phyloP scores from a whole-genome alignment of 2,888 invertebrate species.

The Drosophila kambysellisi region DNA sequence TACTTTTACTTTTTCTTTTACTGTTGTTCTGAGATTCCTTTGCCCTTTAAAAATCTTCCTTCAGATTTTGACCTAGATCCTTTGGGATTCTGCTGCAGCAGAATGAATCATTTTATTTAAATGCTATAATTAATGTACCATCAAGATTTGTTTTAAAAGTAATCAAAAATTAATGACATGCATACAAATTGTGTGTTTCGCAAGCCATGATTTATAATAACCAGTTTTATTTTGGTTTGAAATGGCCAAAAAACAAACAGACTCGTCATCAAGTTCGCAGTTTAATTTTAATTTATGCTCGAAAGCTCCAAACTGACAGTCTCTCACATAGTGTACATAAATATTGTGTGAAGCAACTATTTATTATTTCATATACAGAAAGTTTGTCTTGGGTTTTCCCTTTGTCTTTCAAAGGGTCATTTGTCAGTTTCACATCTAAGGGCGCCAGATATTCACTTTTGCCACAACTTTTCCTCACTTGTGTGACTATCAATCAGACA shows the following conservation, averaged over 20 bases:
- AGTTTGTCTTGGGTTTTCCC: slow-evolving; percentile 15
- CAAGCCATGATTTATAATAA: not conserved
- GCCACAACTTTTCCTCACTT: slow-evolving; percentile 26
- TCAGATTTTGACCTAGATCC: not conserved
- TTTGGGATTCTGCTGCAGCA: not conserved
- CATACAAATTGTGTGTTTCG: not conserved
- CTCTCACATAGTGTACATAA: not conserved
- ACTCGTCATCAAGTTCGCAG: not conserved
- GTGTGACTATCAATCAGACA: slow-evolving; percentile 53
- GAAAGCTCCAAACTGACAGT: not conserved
- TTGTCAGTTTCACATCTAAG: slow-evolving; percentile 42
- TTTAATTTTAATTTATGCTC: slow-evolving; percentile 3
- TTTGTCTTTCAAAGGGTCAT: slow-evolving; percentile 34
- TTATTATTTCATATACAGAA: slow-evolving; percentile 17
- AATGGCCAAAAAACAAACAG: not conserved
- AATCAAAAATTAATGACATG: not conserved
- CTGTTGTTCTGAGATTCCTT: not conserved
- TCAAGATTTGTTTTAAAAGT: not conserved
- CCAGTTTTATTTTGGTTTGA: not conserved
- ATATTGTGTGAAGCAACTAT: slow-evolving; percentile 15
- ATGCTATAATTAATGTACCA: not conserved
- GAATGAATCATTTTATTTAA: not conserved
- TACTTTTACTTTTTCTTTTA: slow-evolving; percentile 3
- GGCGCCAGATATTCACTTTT: slow-evolving; percentile 36
- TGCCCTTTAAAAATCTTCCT: not conserved